Conservation (phyloP, 1,140 invertebrate genomes). For the Conus ventricosus region DNA sequence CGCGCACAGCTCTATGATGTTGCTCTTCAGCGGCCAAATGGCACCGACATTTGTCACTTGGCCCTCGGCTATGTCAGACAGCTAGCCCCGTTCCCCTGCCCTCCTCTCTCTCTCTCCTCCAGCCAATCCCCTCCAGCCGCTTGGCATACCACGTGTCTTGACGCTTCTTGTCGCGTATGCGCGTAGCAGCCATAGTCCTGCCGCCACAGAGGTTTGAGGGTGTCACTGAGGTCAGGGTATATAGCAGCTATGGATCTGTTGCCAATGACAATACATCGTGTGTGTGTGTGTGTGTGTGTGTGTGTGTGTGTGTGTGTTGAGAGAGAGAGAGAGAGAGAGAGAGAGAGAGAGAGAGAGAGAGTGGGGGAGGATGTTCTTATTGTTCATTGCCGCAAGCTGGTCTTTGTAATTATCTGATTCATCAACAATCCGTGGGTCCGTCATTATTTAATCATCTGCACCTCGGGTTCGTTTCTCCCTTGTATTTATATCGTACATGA, state of each 20-base stretch:
- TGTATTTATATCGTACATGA: too few relatives aligned
- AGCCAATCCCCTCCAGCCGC: not conserved
- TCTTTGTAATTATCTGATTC: too few relatives aligned
- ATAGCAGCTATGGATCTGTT: not conserved
- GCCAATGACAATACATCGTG: not conserved
- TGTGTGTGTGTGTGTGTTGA: constrained; percentile 2
- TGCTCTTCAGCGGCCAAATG: constrained; percentile 5
- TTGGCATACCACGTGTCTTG: not conserved
- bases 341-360: too few relatives aligned
- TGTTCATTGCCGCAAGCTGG: too few relatives aligned
- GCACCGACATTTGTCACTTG: constrained; percentile 21
- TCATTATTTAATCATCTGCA: too few relatives aligned
- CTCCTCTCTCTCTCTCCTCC: not conserved
- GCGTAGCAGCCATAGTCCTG: not conserved
- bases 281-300: constrained; percentile 19
- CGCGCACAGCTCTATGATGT: not conserved
- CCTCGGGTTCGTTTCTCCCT: too few relatives aligned
- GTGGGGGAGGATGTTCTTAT: too few relatives aligned
- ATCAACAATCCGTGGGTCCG: too few relatives aligned
- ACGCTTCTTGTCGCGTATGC: not conserved
- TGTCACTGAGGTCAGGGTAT: not conserved
- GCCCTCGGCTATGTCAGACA: not conserved
- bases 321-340: too few relatives aligned
- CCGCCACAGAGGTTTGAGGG: not conserved
- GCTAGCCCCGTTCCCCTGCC: not conserved